phyloP scores from a whole-genome alignment of 2,113 vertebrate genomes.

The Oriolus oriolus region DNA sequence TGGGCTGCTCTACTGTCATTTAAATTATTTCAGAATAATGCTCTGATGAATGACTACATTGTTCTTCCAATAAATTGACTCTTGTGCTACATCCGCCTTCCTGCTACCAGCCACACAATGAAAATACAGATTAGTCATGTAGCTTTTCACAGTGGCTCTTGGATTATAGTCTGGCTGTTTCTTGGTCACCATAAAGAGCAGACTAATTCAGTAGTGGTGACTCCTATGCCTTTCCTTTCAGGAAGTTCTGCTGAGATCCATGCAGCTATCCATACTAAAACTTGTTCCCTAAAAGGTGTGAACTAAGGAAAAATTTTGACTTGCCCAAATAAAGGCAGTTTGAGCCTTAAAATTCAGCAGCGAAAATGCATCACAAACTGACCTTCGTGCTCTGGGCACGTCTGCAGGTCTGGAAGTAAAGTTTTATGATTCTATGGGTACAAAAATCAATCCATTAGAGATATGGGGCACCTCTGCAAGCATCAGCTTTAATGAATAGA shows the following conservation, averaged over 20 bases:
- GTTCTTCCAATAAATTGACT: conserved; percentile 46
- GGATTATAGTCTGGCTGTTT: neutral
- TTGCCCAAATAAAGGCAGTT: neutral
- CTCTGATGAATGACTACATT: conserved; percentile 3
- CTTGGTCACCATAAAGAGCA: neutral
- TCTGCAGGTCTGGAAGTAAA: neutral
- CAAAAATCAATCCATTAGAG: neutral
- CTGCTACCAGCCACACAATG: conserved; percentile 25
- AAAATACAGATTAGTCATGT: conserved; percentile 32
- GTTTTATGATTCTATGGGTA: neutral
- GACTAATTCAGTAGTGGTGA: neutral
- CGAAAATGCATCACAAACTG: neutral
- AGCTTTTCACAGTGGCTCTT: neutral
- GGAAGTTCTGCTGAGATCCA: neutral
- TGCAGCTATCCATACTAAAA: neutral
- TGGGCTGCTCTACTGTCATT: neutral
- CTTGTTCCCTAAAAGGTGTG: neutral
- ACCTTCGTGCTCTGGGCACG: rapidly evolving
- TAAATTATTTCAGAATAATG: conserved; percentile 28
- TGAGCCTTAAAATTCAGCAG: neutral
- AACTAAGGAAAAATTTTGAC: neutral
- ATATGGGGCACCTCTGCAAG: neutral
- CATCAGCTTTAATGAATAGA: neutral
- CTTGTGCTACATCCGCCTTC: conserved; percentile 37
- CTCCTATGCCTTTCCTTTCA: neutral